phyloP scores from a whole-genome alignment of 2,797 vertebrate genomes.

The Rhinella marina region DNA sequence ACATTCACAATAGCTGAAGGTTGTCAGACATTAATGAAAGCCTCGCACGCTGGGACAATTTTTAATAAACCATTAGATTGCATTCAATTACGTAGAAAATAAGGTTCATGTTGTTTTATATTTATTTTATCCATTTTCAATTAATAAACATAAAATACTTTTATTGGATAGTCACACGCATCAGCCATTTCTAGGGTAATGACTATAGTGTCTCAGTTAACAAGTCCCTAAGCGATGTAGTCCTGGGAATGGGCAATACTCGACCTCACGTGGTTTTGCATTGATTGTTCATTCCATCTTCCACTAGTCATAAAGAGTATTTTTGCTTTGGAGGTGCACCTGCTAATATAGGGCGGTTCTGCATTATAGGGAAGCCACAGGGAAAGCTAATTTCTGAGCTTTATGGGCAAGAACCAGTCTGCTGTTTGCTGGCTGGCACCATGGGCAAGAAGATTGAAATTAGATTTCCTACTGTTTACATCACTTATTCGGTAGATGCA shows the following conservation, averaged over 20 bases:
- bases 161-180: background rate
- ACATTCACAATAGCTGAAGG: background rate
- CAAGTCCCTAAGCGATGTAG: background rate
- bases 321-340: background rate
- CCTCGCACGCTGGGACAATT: background rate
- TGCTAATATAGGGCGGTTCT: background rate
- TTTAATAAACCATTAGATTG: background rate
- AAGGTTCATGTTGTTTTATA: background rate
- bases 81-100: background rate
- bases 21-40: constrained; percentile 7
- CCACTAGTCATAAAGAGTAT: background rate
- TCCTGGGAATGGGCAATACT: background rate
- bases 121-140: background rate
- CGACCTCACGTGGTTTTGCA: background rate
- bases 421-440: too few species aligned
- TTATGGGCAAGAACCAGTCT: too few species aligned
- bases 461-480: too few species aligned
- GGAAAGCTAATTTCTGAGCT: too few species aligned
- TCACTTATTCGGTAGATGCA: too few species aligned
- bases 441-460: too few species aligned
- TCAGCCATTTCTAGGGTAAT: too few species aligned
- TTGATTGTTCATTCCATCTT: background rate
- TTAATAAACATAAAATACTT: background rate
- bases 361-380: too few species aligned
- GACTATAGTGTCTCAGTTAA: background rate